phyloP scores from a whole-genome alignment of 2,888 invertebrate genomes.

The Barypeithes pellucidus region DNA sequence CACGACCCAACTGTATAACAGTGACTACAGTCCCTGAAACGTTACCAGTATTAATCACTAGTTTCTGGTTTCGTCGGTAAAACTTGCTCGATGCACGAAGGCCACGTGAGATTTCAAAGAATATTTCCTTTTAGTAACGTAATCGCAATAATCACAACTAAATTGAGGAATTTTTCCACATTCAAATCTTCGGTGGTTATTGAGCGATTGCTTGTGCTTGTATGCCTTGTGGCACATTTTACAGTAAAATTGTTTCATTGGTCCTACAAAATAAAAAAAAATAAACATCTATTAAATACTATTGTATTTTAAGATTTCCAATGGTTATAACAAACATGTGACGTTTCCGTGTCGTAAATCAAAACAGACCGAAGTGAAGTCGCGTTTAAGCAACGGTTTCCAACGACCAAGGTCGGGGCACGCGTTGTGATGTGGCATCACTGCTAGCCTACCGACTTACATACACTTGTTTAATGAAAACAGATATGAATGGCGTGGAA shows the following conservation, averaged over 20 bases:
- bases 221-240: conserved; percentile 43
- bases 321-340: too few relatives aligned
- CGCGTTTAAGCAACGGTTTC: too few relatives aligned
- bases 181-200: conserved; percentile 58
- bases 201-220: conserved; percentile 50
- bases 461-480: too few relatives aligned
- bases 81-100: background rate
- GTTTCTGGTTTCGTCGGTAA: background rate
- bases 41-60: background rate
- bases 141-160: conserved; percentile 58
- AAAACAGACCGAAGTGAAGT: background rate
- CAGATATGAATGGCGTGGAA: too few relatives aligned
- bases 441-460: too few relatives aligned
- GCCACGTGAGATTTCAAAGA: conserved; percentile 58
- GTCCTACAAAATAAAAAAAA: conserved; percentile 5
- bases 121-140: conserved; percentile 61
- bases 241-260: conserved; percentile 3
- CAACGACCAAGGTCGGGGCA: too few relatives aligned
- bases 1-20: too few relatives aligned
- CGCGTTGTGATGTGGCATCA: too few relatives aligned
- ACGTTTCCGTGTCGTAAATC: too few relatives aligned
- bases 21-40: too few relatives aligned
- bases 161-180: conserved; percentile 61
- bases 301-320: too few relatives aligned
- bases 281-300: too few relatives aligned